phyloP scores from a whole-genome alignment of 2,797 vertebrate species.

The Malurus splendens region DNA sequence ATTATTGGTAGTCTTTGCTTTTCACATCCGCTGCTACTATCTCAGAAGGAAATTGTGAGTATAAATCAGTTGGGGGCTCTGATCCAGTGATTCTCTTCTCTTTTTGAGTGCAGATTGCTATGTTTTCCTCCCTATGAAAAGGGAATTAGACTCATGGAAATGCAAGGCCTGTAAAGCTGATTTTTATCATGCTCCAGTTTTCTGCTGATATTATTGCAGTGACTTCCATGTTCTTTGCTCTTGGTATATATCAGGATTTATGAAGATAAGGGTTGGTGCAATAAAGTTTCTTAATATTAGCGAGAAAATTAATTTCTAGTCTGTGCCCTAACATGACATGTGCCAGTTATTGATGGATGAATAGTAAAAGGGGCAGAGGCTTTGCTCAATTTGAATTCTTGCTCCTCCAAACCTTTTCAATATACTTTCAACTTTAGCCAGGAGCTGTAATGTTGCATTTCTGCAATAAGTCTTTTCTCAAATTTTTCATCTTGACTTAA shows the following conservation, averaged over 20 bases:
- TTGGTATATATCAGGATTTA: slow-evolving; percentile 13
- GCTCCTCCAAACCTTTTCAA: background rate
- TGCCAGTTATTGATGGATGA: slow-evolving; percentile 29
- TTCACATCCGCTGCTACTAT: background rate
- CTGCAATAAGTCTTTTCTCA: background rate
- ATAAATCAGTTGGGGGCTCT: slow-evolving; percentile 37
- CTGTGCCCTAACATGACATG: slow-evolving; percentile 3
- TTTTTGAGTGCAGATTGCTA: slow-evolving; percentile 27
- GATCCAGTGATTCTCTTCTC: slow-evolving; percentile 19
- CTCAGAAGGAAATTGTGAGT: slow-evolving; percentile 45
- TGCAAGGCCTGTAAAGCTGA: slow-evolving; percentile 26
- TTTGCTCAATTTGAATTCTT: background rate
- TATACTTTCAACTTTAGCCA: background rate
- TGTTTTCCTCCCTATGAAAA: slow-evolving; percentile 25
- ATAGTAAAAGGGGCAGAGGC: slow-evolving; percentile 1
- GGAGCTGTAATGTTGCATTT: background rate
- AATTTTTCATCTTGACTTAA: background rate
- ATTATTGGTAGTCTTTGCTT: slow-evolving; percentile 27
- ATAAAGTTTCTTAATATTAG: slow-evolving; percentile 39
- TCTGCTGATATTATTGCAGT: slow-evolving; percentile 17
- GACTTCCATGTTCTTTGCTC: background rate
- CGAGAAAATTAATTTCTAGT: slow-evolving; percentile 22
- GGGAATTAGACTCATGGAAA: slow-evolving; percentile 43
- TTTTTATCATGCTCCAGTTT: slow-evolving; percentile 26
- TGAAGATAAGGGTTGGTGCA: slow-evolving; percentile 22